Conservation (phyloP, 1,140 invertebrate species). For the Uloborus diversus region DNA sequence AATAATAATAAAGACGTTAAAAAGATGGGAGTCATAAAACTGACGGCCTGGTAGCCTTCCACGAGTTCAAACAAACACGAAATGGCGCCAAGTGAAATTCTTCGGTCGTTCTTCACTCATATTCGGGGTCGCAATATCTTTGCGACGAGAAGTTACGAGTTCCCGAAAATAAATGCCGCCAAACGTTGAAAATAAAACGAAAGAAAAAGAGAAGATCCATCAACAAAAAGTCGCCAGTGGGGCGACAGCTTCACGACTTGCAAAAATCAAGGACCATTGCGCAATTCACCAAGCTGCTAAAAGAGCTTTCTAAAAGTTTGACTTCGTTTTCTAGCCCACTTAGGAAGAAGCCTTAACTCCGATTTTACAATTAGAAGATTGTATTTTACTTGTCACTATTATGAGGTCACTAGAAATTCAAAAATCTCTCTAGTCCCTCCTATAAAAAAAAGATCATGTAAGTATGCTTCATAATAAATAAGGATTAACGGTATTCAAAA, state of each 20-base stretch:
- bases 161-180: constrained; percentile 55
- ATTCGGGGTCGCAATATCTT: constrained; percentile 35
- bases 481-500: too few species aligned
- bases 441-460: too few species aligned
- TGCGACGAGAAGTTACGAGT: constrained; percentile 53
- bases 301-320: not conserved
- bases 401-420: too few species aligned
- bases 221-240: constrained; percentile 52
- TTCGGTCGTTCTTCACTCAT: constrained; percentile 26
- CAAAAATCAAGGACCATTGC: constrained; percentile 53
- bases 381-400: too few species aligned
- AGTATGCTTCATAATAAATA: too few species aligned
- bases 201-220: constrained; percentile 32
- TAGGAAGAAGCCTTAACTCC: too few species aligned
- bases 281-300: constrained; percentile 32
- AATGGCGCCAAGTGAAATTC: constrained; percentile 39
- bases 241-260: constrained; percentile 43
- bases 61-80: constrained; percentile 42
- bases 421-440: too few species aligned
- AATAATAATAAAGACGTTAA: too few species aligned
- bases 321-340: too few species aligned
- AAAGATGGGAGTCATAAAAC: constrained; percentile 33
- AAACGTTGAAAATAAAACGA: constrained; percentile 42
- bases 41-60: constrained; percentile 9
- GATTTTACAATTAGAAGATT: too few species aligned